Evolutionary conservation across 2,797 vertebrate genomes (phyloP), one percentile per base, ranked within the genome.

Genomic region (Pitangus sulphuratus): DNA sequence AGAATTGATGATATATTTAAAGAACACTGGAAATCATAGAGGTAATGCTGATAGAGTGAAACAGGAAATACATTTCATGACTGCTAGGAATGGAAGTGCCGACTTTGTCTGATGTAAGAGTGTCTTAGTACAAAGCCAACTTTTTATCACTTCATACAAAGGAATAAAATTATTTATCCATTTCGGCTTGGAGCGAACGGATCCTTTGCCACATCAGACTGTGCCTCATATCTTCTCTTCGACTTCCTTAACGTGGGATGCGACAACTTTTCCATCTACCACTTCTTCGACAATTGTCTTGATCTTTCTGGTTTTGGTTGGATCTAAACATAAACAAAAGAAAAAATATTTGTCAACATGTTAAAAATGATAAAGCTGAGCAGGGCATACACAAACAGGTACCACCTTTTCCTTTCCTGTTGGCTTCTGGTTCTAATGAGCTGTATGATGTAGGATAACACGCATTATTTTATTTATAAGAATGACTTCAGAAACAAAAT

Each of bases 281-380:
- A 99, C 94, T 88, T 99, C 98, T 96, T 99, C 99, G 0, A 98
- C 95, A 82, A 99, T 98, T 11, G 98, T 98, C 96, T 96, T 98
- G 56, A 97, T 98, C 83, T 98, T 98, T 94, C 98, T 98, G 51
- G 98, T 98, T 92, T 98, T 98, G 69, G 44, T 96, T 71, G 97
- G 91, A 91, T 98, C 98, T 98, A 87, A 95, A 89, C 21, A 80
- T 66, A 61, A 84, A 74, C 7, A 65, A 84, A 56, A 3, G 2
- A 80, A 69, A 76, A 54, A 50, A 20, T 22, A 30, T 48, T 88
- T 72, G 56, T 62, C 4, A 42, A 8, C 44, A 13, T 61, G 31
- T 82, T 85, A 42, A 76, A 86, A 50, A 35, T 22, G 1, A 42
- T 53, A 65, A 57, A 78, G 8, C 26, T 39, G 56, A 87, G 40